phyloP scores from a whole-genome alignment of 2,797 vertebrate species.

The Buphagus erythrorhynchus region DNA sequence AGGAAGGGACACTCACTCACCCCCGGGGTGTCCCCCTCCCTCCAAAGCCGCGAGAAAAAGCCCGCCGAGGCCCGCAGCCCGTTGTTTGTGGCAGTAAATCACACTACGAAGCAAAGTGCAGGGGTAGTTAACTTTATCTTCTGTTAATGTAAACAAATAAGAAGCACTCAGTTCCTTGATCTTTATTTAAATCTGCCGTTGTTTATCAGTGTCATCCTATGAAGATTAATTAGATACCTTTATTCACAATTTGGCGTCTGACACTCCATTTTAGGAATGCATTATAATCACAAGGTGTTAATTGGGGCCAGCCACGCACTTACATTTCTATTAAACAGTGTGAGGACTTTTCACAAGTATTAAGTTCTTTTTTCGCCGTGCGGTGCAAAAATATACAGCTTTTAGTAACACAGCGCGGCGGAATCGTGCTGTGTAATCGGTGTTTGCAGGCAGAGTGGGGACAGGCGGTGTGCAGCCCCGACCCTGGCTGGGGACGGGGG shows the following conservation, averaged over 20 bases:
- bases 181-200: constrained; percentile 82
- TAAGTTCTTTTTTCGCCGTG: constrained; percentile 41
- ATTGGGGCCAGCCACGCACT: constrained; percentile 97
- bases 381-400: constrained; percentile 69
- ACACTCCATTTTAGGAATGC: constrained; percentile 88
- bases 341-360: constrained; percentile 80
- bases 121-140: constrained; percentile 66
- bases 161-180: constrained; percentile 76
- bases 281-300: constrained; percentile 98
- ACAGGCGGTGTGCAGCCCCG: accelerated
- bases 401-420: background rate
- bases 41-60: background rate
- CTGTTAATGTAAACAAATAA: constrained; percentile 80
- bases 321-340: constrained; percentile 93
- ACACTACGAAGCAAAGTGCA: background rate
- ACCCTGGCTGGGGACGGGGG: accelerated
- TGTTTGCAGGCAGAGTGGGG: background rate
- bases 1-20: background rate
- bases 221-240: constrained; percentile 87
- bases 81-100: background rate
- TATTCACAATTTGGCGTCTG: constrained; percentile 86
- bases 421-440: background rate
- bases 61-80: background rate
- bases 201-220: constrained; percentile 89
- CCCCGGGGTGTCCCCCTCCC: background rate